Evolutionary conservation across 1,140 invertebrate genomes (phyloP).

Genomic region (Colletes gigas): DNA sequence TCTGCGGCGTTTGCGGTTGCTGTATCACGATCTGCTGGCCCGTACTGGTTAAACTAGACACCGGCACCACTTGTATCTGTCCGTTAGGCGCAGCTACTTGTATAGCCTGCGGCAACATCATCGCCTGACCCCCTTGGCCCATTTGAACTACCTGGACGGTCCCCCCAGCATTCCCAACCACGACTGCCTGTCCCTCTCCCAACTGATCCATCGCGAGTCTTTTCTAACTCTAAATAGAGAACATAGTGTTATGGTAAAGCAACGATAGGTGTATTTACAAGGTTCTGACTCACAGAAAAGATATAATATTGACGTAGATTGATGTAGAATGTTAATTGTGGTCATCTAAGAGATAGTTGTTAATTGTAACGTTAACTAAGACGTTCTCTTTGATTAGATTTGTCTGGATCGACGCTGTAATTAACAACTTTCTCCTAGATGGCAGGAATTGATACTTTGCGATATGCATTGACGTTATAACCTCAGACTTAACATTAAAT

Average conservation of each 20-base stretch:
- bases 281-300: no score
- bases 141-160: conserved; percentile 81
- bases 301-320: no score
- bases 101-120: conserved; percentile 83
- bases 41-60: conserved; percentile 82
- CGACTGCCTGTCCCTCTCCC: conserved; percentile 79
- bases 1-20: conserved; percentile 87
- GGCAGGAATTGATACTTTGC: no score
- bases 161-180: conserved; percentile 77
- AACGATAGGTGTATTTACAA: no score
- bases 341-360: no score
- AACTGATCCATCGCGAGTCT: conserved; percentile 78
- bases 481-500: not conserved
- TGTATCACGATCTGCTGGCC: conserved; percentile 83
- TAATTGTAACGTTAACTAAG: no score
- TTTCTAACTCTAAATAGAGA: conserved; percentile 11
- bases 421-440: no score
- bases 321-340: no score
- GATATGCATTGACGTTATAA: no score
- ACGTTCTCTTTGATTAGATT: no score
- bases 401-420: no score
- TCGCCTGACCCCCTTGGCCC: conserved; percentile 79
- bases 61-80: conserved; percentile 85
- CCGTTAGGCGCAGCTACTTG: conserved; percentile 84
- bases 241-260: not conserved